Evolutionary conservation across 2,113 vertebrate species (phyloP).

Genomic region (Brachyhypopomus gauderio): DNA sequence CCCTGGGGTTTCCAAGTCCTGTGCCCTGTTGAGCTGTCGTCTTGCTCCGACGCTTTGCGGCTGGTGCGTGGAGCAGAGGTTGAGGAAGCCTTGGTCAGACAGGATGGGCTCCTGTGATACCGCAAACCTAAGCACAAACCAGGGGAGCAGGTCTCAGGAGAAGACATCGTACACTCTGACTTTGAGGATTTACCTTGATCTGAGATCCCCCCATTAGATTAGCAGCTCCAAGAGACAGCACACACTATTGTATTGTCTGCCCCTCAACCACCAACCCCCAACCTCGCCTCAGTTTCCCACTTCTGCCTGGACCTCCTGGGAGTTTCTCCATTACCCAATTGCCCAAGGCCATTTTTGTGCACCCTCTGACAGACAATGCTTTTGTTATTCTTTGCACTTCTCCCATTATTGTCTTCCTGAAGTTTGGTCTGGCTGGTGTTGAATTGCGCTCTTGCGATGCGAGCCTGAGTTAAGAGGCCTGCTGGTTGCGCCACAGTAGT

Average conservation of each 20-base stretch:
- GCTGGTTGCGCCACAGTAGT: background rate
- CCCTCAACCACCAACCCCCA: background rate
- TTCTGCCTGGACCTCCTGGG: constrained; percentile 18
- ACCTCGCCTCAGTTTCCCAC: constrained; percentile 37
- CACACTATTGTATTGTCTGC: constrained; percentile 41
- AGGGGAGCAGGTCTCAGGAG: background rate
- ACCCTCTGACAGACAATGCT: constrained; percentile 14
- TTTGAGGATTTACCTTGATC: constrained; percentile 9
- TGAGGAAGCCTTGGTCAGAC: too few species aligned
- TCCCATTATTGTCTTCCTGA: constrained; percentile 13
- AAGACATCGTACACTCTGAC: background rate
- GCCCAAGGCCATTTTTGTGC: constrained; percentile 32
- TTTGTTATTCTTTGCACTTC: constrained; percentile 18
- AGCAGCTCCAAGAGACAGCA: constrained; percentile 13
- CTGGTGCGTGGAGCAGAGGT: too few species aligned
- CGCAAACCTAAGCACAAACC: background rate
- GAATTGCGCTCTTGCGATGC: background rate
- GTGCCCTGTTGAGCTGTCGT: too few species aligned
- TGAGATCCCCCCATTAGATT: constrained; percentile 26
- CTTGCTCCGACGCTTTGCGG: too few species aligned
- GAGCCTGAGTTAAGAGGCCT: constrained; percentile 45
- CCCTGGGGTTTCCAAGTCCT: too few species aligned
- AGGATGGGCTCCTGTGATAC: too few species aligned
- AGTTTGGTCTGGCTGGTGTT: constrained; percentile 11
- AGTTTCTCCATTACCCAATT: constrained; percentile 22